A percentile compares a stretch with the other conserved stretches of the same genome.
Conservation (phyloP, 2,888 invertebrate species). For the Cryptus viduatorius region DNA sequence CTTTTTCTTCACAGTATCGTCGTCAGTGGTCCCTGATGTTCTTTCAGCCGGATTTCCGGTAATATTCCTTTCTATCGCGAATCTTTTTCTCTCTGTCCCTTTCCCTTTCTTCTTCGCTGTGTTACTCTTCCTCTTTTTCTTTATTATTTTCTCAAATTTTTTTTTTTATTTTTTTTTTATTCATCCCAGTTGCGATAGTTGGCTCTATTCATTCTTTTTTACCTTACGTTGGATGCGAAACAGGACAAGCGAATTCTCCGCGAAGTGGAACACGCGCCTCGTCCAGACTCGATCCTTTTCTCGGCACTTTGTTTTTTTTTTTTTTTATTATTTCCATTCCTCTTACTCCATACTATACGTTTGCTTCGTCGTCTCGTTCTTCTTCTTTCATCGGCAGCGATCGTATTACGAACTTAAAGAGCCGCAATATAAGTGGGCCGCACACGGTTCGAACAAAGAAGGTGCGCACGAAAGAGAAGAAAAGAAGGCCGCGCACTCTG, state of each 20-base stretch:
- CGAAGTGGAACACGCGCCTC: slow-evolving; percentile 57
- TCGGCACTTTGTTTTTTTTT: slow-evolving; percentile 37
- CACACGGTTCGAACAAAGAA: slow-evolving; percentile 35
- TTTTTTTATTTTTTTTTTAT: background rate
- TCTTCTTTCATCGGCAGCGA: slow-evolving; percentile 26
- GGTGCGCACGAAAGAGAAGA: slow-evolving; percentile 55
- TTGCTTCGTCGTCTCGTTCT: slow-evolving; percentile 4
- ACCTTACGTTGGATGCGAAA: background rate
- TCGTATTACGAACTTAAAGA: slow-evolving; percentile 43
- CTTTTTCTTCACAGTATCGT: background rate
- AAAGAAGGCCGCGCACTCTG: slow-evolving; percentile 76
- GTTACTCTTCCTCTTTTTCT: background rate
- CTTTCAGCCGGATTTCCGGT: slow-evolving; percentile 62
- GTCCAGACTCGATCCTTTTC: slow-evolving; percentile 40
- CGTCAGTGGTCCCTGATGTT: slow-evolving; percentile 42
- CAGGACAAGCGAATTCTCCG: slow-evolving; percentile 49
- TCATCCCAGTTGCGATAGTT: slow-evolving; percentile 15
- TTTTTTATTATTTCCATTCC: slow-evolving; percentile 39
- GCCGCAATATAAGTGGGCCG: slow-evolving; percentile 18
- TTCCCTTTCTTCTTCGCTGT: slow-evolving; percentile 12
- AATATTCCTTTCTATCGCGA: slow-evolving; percentile 59
- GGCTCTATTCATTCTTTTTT: slow-evolving; percentile 14
- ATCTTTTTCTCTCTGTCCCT: slow-evolving; percentile 17
- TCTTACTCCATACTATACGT: slow-evolving; percentile 28
- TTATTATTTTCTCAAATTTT: slow-evolving; percentile 21